These are phyloP conservation scores for Argya squamiceps DNA, from an alignment of 2,797 vertebrate species.

Conservation along the genomic window DNA sequence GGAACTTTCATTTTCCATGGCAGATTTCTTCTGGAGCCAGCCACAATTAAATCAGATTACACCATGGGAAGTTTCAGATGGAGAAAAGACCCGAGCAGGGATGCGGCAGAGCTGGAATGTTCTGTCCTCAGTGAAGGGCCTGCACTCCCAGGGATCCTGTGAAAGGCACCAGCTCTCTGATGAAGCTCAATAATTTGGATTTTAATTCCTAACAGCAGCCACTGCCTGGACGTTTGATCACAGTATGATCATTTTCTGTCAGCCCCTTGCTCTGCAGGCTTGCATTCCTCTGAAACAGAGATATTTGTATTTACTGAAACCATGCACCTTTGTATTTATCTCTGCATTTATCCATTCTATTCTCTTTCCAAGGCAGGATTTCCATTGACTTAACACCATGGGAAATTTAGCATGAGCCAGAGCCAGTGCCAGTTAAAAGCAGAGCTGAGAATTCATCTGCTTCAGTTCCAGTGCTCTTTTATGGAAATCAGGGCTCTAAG, in stretches of 20 bases:
- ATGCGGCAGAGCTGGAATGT: not conserved
- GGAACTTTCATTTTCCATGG: slow-evolving; percentile 19
- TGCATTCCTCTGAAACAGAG: not conserved
- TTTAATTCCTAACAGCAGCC: not conserved
- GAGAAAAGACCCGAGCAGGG: not conserved
- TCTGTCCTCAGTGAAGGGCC: not conserved
- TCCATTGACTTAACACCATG: not conserved
- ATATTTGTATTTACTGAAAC: not conserved
- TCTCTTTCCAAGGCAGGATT: not conserved
- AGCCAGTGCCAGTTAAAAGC: not conserved
- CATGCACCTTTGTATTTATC: not conserved
- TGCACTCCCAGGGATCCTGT: not conserved
- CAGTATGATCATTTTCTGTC: not conserved
- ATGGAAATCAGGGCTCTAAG: slow-evolving; percentile 1
- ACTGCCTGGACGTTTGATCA: not conserved
- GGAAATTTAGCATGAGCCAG: not conserved
- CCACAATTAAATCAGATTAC: slow-evolving; percentile 20
- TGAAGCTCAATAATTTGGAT: not conserved
- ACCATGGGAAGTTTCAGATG: slow-evolving; percentile 38
- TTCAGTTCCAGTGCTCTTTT: slow-evolving; percentile 15
- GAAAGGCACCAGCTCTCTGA: not conserved
- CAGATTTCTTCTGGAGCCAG: slow-evolving; percentile 1
- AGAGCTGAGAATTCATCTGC: slow-evolving; percentile 9
- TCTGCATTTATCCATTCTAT: not conserved
- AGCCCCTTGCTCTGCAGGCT: not conserved